Evolutionary conservation across 2,888 invertebrate species (phyloP), one percentile per base, ranked within the genome.

Genomic region (Andrena dorsata): DNA sequence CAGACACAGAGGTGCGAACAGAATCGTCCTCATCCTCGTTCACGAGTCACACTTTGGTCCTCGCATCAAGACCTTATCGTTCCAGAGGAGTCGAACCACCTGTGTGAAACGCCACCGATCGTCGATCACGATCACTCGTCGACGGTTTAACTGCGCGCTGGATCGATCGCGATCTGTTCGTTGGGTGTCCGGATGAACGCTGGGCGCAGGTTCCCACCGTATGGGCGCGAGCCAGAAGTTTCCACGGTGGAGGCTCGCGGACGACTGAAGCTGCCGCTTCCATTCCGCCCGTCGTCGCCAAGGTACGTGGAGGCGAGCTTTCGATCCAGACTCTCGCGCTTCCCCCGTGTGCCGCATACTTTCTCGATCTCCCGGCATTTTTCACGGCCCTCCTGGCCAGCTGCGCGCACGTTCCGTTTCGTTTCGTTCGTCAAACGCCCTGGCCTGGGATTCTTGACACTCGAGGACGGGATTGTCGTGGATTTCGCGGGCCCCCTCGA

Each of bases 211-310:
- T 60, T 41, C 53, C 41, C 16, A 70, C 60, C 68, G 56, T 49
- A 26, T 32, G 64, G 23, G 41, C 65, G 56, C 73, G 75, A 64
- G 68, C 56, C 51, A 82, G 88, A 88, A 86, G 88, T 88, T 88
- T 86, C 88, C 83, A 83, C 90, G 88, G 74, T 90, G 91, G 87
- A 89, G 90, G 91, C 85, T 90, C 91, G 88, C 89, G 88, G 87
- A 86, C 87, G 87, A 92, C 92, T 92, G 92, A 92, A 86, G 87
- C 87, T 66, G 80, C 81, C 77, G 82, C 84, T 84, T 86, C 88
- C 79, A 86, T 88, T 84, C 82, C 87, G 83, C 76, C 80, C 73
- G 78, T 79, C 84, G 86, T 79, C 84, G 86, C 76, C 80, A 84
- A 84, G 82, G 85, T 84, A 77, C 88, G 16, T 5, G 41, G 87